Evolutionary conservation across 2,888 invertebrate genomes (phyloP).

Genomic region (Aquatica leii): DNA sequence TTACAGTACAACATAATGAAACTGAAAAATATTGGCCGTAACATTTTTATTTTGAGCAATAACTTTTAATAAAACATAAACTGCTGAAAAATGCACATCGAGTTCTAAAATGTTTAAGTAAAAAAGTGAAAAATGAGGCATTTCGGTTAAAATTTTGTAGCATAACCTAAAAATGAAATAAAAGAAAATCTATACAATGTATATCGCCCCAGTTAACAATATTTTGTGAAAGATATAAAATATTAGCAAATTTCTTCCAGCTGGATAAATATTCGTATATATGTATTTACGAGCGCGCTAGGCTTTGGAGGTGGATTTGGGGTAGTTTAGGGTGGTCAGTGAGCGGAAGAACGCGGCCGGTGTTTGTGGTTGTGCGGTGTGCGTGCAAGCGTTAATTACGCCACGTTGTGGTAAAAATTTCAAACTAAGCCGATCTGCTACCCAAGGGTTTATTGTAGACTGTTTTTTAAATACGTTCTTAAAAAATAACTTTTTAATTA

Average conservation of each 20-base stretch:
- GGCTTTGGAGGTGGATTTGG: slow-evolving; percentile 44
- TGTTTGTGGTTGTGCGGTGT: slow-evolving; percentile 55
- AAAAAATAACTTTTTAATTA: slow-evolving; percentile 5
- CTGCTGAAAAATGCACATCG: no score
- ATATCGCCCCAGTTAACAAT: slow-evolving; percentile 27
- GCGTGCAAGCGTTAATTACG: slow-evolving; percentile 56
- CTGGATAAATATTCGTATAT: slow-evolving; percentile 31
- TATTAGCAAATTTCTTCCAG: slow-evolving; percentile 33
- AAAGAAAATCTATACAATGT: slow-evolving; percentile 18
- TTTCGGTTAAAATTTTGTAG: not conserved
- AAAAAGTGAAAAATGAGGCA: not conserved
- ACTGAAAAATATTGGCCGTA: no score
- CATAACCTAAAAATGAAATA: slow-evolving; percentile 9
- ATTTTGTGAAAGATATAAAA: slow-evolving; percentile 34
- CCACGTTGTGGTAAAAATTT: slow-evolving; percentile 52
- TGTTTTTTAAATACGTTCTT: slow-evolving; percentile 10
- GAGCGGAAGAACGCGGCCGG: slow-evolving; percentile 54
- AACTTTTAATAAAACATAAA: no score
- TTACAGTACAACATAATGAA: not conserved
- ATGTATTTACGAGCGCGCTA: slow-evolving; percentile 30
- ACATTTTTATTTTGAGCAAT: not conserved
- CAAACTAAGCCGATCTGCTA: slow-evolving; percentile 43
- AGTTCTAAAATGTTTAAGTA: not conserved
- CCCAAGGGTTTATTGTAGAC: slow-evolving; percentile 24
- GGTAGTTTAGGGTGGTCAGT: slow-evolving; percentile 53